Base-by-base conservation (phyloP, 2,888 invertebrate species). In the Empis livida region DNA sequence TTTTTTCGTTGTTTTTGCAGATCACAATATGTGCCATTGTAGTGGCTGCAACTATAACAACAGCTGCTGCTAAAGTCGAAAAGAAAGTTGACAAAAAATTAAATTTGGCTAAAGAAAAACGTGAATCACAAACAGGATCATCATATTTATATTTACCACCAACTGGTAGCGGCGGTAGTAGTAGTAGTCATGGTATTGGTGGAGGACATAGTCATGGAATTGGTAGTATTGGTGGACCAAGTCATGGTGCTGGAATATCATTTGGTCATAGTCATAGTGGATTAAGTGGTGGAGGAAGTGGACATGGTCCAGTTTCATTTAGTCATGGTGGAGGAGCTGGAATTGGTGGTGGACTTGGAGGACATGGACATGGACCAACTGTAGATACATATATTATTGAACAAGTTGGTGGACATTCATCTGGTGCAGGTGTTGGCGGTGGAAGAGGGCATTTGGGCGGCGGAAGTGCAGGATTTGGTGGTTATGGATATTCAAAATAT, bases 1-100 rank as follows among this genome's bases (percentile, higher is more conserved):
- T 20, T 20, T 20, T 20, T 20, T 5, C 20, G 20, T 20, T 27
- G 5, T 27, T 8, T 27, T 40, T 27, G 15, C 31, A n/a, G 39
- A 17, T 13, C 13, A 16, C 31, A 43, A 32, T 17, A 35, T 44
- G 31, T 17, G 47, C 32, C 32, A 39, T 47, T 43, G 14, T 41
- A 11, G 40, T 44, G 40, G 43, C 46, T 13, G 14, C 32, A 30
- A 45, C 17, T 11, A 31, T 43, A 37, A 40, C 17, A 17, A 31
- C 47, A 35, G 37, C 49, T 1, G 49, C 49, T 43, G 51, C 48
- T 44, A 14, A 42, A n/a, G 35, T 15, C 1, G 49, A 49, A 32
- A 49, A 48, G 37, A 45, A 44, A 20, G 42, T 39, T 10, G 43
- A 44, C 5, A 48, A 51, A 17, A 49, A 46, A 32, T 14, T 44